These are phyloP conservation scores for Peromyscus eremicus DNA, from an alignment of 2,797 vertebrate species.

Conservation along the genomic window DNA sequence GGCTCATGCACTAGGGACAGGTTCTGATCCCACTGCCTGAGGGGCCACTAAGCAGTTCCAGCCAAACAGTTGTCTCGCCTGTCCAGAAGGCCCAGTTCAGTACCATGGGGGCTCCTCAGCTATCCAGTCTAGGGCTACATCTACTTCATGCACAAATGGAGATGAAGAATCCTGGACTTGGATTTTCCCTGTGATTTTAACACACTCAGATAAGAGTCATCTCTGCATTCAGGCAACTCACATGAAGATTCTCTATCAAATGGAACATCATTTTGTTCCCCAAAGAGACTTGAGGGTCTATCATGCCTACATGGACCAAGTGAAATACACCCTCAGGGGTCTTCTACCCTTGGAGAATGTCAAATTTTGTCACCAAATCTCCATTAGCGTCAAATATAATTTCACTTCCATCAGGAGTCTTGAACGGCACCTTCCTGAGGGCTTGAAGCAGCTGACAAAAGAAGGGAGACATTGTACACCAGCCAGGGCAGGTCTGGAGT, in stretches of 20 bases:
- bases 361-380: conserved; percentile 30
- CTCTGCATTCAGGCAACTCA: background rate
- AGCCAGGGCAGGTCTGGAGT: too few species aligned
- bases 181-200: background rate
- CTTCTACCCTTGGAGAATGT: conserved; percentile 17
- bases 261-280: background rate
- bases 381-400: conserved; percentile 31
- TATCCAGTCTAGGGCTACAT: background rate
- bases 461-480: background rate
- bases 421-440: conserved; percentile 55
- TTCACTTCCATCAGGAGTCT: background rate
- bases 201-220: background rate
- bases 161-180: background rate
- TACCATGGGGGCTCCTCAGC: too few species aligned
- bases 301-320: background rate
- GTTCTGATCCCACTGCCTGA: too few species aligned
- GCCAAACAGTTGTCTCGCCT: too few species aligned
- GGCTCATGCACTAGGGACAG: too few species aligned
- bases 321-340: background rate
- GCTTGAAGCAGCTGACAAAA: background rate
- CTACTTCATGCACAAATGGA: too few species aligned
- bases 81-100: too few species aligned
- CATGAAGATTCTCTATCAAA: background rate
- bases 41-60: too few species aligned
- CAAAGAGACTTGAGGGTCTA: background rate